Evolutionary conservation across 2,113 vertebrate genomes (phyloP).

Genomic region (Columbina picui): DNA sequence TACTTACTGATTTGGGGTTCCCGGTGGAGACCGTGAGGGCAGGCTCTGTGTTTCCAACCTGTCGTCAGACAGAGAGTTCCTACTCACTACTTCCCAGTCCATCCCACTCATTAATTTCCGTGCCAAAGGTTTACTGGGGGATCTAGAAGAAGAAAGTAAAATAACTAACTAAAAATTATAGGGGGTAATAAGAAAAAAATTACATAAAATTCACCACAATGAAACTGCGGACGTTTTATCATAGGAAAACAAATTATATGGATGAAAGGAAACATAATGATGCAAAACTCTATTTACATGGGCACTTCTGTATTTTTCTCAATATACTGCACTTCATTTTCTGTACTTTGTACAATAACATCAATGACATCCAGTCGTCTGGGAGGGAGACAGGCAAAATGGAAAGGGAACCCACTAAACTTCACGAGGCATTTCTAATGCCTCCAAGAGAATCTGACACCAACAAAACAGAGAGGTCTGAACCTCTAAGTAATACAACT

Average conservation of each 20-base stretch:
- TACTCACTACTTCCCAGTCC: conserved; percentile 95
- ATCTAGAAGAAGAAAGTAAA: conserved; percentile 78
- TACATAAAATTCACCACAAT: not conserved
- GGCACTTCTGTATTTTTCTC: not conserved
- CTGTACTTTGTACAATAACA: not conserved
- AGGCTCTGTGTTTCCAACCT: conserved; percentile 96
- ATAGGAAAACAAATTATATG: not conserved
- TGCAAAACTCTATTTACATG: not conserved
- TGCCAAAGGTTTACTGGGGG: conserved; percentile 93
- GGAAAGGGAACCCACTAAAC: not conserved
- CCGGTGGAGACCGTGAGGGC: conserved; percentile 95
- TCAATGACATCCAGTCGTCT: not conserved
- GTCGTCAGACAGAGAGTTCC: conserved; percentile 93
- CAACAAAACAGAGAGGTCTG: not conserved
- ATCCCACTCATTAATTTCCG: conserved; percentile 88
- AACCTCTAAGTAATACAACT: not conserved
- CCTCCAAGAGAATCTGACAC: not conserved
- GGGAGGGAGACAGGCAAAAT: not conserved
- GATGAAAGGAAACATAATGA: not conserved
- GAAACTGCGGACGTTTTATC: not conserved
- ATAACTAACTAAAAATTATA: not conserved
- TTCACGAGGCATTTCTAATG: not conserved
- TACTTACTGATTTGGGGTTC: conserved; percentile 96
- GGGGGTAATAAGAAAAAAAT: not conserved
- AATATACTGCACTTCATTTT: not conserved